Percentiles rank a stretch among this genome's conserved stretches.
These are phyloP conservation scores for Cynoglossus semilaevis DNA, from an alignment of 2,113 vertebrate species.

Conservation along the genomic window DNA sequence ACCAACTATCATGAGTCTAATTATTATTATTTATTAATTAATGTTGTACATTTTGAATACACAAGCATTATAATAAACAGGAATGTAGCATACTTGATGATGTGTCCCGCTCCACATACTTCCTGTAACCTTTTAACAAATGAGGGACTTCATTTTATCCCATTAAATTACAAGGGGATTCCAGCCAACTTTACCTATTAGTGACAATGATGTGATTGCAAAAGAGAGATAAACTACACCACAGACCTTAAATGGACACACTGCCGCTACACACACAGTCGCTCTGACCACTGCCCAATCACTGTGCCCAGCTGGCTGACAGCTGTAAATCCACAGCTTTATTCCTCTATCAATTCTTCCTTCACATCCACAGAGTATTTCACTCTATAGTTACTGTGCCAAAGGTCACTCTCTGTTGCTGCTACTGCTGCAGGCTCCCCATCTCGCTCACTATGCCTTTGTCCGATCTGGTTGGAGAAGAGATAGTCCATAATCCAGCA, in stretches of 20 bases:
- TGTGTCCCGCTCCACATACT: too few relatives aligned
- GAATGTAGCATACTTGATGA: too few relatives aligned
- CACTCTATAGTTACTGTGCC: slow-evolving; percentile 56
- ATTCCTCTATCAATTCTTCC: slow-evolving; percentile 50
- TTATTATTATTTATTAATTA: too few relatives aligned
- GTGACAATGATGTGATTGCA: slow-evolving; percentile 1
- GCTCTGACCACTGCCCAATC: slow-evolving; percentile 19
- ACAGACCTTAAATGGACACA: slow-evolving; percentile 11
- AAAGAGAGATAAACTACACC: slow-evolving; percentile 10
- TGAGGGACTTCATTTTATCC: too few relatives aligned
- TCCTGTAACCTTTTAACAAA: too few relatives aligned
- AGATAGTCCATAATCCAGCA: slow-evolving; percentile 57
- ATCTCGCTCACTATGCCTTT: slow-evolving; percentile 35
- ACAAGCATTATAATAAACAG: too few relatives aligned
- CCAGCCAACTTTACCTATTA: neutral
- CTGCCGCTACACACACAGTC: slow-evolving; percentile 4
- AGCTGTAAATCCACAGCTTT: slow-evolving; percentile 67
- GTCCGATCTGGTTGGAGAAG: slow-evolving; percentile 50
- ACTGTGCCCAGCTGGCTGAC: slow-evolving; percentile 47
- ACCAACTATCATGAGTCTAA: too few relatives aligned
- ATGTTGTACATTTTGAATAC: too few relatives aligned
- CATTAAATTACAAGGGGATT: neutral
- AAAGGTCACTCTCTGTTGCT: slow-evolving; percentile 64
- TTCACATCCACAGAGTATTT: slow-evolving; percentile 34
- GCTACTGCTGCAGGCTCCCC: neutral